Percentiles rank a stretch among this genome's conserved stretches.
Conservation (phyloP, 2,888 invertebrate genomes). For the Athrips mouffetella region DNA sequence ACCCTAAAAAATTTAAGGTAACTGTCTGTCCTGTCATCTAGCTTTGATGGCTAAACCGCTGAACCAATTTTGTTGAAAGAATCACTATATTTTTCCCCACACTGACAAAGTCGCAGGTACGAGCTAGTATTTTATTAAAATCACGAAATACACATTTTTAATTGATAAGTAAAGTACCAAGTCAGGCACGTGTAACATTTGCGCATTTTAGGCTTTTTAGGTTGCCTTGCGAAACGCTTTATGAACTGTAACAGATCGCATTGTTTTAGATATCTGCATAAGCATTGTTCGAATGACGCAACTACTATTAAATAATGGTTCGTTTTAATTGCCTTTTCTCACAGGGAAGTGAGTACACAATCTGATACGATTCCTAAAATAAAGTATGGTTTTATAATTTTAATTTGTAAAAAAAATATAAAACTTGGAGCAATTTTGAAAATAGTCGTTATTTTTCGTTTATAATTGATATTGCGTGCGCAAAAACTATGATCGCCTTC, state of each 20-base stretch:
- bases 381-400: background rate
- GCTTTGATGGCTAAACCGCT: too few relatives aligned
- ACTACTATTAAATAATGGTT: conserved; percentile 11
- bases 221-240: conserved; percentile 8
- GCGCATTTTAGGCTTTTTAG: background rate
- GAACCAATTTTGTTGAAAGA: too few relatives aligned
- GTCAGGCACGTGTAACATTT: conserved; percentile 14
- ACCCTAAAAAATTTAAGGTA: too few relatives aligned
- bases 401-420: background rate
- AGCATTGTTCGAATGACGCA: conserved; percentile 17
- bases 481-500: conserved; percentile 60
- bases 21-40: too few relatives aligned
- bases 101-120: too few relatives aligned
- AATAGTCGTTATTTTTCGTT: conserved; percentile 8
- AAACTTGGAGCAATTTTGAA: background rate
- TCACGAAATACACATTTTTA: background rate
- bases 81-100: too few relatives aligned
- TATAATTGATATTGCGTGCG: conserved; percentile 60
- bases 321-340: conserved; percentile 5
- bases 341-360: background rate
- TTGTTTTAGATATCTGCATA: conserved; percentile 17
- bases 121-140: background rate
- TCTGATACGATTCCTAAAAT: background rate
- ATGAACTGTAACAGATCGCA: conserved; percentile 14
- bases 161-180: background rate